phyloP scores from a whole-genome alignment of 2,797 vertebrate species.

The Pangasius sanitwongsei region DNA sequence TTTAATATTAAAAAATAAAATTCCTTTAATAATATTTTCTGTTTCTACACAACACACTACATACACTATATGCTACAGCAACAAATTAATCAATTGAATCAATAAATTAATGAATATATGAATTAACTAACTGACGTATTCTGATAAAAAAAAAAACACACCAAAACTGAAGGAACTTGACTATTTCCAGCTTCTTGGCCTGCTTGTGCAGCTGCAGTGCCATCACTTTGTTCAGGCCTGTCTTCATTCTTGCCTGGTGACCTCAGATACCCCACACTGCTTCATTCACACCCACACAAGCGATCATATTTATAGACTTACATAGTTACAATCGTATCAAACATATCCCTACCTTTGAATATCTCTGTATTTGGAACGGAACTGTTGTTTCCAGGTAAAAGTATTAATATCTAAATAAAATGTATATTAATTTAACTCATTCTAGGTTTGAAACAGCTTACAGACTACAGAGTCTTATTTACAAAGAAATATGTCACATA shows the following conservation, averaged over 20 bases:
- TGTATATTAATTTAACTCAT: not conserved
- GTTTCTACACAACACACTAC: not conserved
- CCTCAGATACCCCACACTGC: slow-evolving; percentile 29
- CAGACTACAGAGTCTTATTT: not conserved
- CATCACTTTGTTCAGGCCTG: slow-evolving; percentile 30
- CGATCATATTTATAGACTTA: not conserved
- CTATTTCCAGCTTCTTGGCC: not conserved
- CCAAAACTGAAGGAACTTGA: not conserved
- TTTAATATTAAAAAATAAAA: not conserved
- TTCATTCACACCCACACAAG: slow-evolving; percentile 7
- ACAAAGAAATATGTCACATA: not conserved
- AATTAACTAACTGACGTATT: not conserved
- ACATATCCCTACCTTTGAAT: not conserved
- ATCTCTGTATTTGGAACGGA: not conserved
- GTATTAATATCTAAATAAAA: not conserved
- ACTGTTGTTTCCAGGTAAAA: not conserved
- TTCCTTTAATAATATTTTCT: no score
- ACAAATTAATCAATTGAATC: not conserved
- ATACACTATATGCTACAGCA: not conserved
- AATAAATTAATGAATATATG: not conserved
- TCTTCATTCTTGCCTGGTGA: slow-evolving; percentile 35
- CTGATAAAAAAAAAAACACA: not conserved
- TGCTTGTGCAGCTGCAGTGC: slow-evolving; percentile 15
- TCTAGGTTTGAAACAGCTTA: not conserved
- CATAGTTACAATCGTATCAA: not conserved